These are phyloP conservation scores for Tribolium madens DNA, from an alignment of 1,140 invertebrate genomes.

Conservation along the genomic window DNA sequence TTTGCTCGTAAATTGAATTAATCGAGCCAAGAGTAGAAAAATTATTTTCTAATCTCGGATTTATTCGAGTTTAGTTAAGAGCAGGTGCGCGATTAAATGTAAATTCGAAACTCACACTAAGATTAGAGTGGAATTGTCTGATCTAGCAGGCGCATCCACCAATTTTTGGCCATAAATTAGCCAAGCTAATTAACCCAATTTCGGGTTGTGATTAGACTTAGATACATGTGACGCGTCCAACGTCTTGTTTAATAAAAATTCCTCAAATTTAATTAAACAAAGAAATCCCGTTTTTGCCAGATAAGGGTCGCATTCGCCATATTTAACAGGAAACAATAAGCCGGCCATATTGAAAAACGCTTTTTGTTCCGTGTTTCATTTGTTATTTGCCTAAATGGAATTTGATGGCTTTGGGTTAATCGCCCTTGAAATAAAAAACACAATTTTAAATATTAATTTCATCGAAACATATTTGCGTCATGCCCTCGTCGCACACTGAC, in stretches of 20 bases:
- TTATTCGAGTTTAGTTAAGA: neutral
- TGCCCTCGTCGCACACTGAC: too few species aligned
- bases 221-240: neutral
- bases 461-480: too few species aligned
- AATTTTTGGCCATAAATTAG: neutral
- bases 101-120: neutral
- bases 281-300: too few species aligned
- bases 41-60: neutral
- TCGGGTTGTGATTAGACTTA: neutral
- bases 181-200: neutral
- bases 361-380: too few species aligned
- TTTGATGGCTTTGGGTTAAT: too few species aligned
- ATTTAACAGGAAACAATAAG: too few species aligned
- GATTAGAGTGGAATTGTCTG: neutral
- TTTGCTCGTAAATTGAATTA: conserved; percentile 13
- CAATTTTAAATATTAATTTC: too few species aligned
- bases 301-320: too few species aligned
- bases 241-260: neutral
- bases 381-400: too few species aligned
- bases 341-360: too few species aligned
- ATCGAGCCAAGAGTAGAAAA: neutral
- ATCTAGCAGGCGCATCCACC: neutral
- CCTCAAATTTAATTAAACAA: neutral
- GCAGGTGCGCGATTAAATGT: neutral
- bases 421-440: too few species aligned